phyloP scores from a whole-genome alignment of 2,888 invertebrate genomes.

The Heteromurus nitidus region DNA sequence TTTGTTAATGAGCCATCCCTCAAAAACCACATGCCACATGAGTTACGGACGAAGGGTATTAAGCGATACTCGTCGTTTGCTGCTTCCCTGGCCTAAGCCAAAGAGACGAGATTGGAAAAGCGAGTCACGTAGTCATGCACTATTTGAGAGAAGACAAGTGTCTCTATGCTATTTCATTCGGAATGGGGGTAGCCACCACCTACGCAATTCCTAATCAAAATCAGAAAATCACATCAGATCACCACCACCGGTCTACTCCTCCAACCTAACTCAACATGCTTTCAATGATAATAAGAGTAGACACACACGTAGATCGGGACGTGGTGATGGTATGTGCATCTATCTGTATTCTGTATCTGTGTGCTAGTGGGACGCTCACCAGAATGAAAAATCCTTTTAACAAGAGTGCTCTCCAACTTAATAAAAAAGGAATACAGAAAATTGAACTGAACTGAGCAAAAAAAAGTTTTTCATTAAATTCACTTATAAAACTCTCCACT shows the following conservation, averaged over 20 bases:
- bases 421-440: neutral
- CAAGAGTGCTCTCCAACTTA: neutral
- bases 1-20: conserved; percentile 23
- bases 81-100: no score
- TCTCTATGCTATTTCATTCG: no score
- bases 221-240: neutral
- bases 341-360: no score
- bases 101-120: conserved; percentile 2
- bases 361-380: neutral
- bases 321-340: no score
- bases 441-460: neutral
- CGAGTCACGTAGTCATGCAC: neutral
- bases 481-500: no score
- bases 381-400: neutral
- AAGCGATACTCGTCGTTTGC: no score
- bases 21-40: conserved; percentile 60
- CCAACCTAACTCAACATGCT: no score
- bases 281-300: neutral
- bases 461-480: no score
- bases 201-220: neutral
- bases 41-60: no score
- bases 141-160: neutral
- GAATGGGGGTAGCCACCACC: neutral
- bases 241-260: no score
- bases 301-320: neutral